A percentile compares a stretch with the other conserved stretches of the same genome.
These are phyloP conservation scores for Ptilorrhoa leucosticta DNA, from an alignment of 2,113 vertebrate genomes.

Conservation along the genomic window DNA sequence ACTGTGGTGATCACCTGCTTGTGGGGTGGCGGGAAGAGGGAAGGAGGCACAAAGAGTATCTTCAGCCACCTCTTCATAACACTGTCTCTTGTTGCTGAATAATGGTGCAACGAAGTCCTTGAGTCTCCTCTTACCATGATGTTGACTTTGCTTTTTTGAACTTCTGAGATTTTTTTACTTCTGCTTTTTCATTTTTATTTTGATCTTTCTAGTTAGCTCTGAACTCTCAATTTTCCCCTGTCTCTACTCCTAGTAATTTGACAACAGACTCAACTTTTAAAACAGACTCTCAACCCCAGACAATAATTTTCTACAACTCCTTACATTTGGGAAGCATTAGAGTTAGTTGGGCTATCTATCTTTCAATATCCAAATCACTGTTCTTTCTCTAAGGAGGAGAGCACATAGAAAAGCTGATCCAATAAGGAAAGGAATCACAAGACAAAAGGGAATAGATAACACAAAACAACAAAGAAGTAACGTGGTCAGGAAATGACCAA, in stretches of 20 bases:
- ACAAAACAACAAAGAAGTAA: not conserved
- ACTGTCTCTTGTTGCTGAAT: not conserved
- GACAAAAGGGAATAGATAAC: not conserved
- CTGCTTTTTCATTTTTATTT: not conserved
- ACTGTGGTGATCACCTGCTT: not conserved
- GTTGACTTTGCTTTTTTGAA: not conserved
- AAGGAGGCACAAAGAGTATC: not conserved
- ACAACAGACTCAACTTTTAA: not conserved
- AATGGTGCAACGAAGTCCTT: not conserved
- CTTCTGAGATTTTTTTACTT: not conserved
- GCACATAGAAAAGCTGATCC: not conserved
- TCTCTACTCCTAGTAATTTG: not conserved
- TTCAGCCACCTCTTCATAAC: not conserved
- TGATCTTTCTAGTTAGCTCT: not conserved
- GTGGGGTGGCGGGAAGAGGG: rapidly evolving
- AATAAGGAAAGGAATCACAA: not conserved
- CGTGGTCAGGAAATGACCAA: not conserved
- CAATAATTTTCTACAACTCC: not conserved
- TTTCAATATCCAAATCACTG: not conserved
- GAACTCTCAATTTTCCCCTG: not conserved
- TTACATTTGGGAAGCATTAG: not conserved
- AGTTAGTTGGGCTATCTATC: not conserved
- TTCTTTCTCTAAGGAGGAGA: not conserved
- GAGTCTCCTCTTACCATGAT: not conserved
- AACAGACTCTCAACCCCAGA: not conserved